Conservation (phyloP, 1,140 invertebrate genomes). For the Orchesella cincta region DNA sequence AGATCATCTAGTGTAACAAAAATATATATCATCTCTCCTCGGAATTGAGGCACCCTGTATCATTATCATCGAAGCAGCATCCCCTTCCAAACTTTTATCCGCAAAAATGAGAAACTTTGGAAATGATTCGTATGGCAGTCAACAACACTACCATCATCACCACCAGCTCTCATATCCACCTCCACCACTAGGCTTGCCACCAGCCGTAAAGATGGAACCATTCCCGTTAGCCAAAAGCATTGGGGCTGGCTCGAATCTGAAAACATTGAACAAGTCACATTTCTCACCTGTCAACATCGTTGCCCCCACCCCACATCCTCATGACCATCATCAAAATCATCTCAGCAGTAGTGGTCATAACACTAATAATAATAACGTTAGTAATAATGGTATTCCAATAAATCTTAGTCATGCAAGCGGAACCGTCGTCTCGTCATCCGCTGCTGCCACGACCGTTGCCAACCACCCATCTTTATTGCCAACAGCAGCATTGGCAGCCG, state of each 20-base stretch:
- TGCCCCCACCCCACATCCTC: background rate
- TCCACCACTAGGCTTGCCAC: background rate
- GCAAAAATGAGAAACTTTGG: slow-evolving; percentile 28
- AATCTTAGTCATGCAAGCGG: background rate
- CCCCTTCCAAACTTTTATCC: background rate
- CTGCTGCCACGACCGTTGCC: background rate
- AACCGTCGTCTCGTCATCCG: background rate
- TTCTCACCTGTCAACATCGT: background rate
- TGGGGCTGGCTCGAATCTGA: background rate
- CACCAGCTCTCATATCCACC: background rate
- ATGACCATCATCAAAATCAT: background rate
- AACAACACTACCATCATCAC: slow-evolving; percentile 8
- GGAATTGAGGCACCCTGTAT: no score
- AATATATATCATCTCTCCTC: no score
- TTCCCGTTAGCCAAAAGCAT: background rate
- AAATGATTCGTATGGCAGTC: slow-evolving; percentile 3
- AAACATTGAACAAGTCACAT: background rate
- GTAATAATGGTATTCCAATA: slow-evolving; percentile 16
- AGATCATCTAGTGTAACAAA: no score
- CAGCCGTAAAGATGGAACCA: background rate
- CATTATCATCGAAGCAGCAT: background rate
- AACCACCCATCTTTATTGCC: slow-evolving; percentile 18
- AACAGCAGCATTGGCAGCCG: background rate
- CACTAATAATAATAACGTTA: background rate
- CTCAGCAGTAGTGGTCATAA: background rate